Evolutionary conservation across 2,888 invertebrate genomes (phyloP), one percentile per base, ranked within the genome.

Genomic region (Zeuzera pyrina): DNA sequence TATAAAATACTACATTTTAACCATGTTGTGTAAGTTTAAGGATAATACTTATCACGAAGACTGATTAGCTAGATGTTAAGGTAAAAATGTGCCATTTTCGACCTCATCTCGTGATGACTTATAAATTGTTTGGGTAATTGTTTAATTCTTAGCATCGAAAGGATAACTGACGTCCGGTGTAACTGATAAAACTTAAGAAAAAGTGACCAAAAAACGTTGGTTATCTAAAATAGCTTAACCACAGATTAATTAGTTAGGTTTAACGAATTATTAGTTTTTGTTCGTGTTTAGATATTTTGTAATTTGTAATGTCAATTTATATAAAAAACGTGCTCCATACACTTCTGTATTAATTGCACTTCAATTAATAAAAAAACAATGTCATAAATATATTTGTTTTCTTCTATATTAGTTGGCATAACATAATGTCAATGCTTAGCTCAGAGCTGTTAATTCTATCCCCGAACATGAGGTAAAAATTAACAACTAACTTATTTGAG

Each of bases 401-500:
- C 10, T 10, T 23, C 10, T 2, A 23, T 23, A 23, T 23, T 11
- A 23, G 23, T 23, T 10, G 10, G 23, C 23, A 22, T 11, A 22
- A 4, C 11, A 22, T 10, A 22, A n/a, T 10, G 23, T 23, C 10
- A 23, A 23, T 23, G 10, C 23, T n/a, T 23, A 23, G n/a, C 23
- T n/a, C 23, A 23, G 7, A 23, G n/a, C 23, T 23, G 23, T 23
- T 23, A 23, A 23, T 23, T 23, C 23, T 23, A 23, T 3, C 23
- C 23, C 23, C 23, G 10, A 23, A 23, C n/a, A n/a, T n/a, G 23
- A 23, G 23, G 23, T 23, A 23, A 23, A 3, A 23, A 23, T 23
- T 23, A 23, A 23, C 23, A 19, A 19, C 19, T 19, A 8, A 19
- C 19, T 19, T 19, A 7, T 15, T 31, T 42, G 21, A 21, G 11